Conservation (phyloP, 2,888 invertebrate genomes). For the Lasioglossum morio region DNA sequence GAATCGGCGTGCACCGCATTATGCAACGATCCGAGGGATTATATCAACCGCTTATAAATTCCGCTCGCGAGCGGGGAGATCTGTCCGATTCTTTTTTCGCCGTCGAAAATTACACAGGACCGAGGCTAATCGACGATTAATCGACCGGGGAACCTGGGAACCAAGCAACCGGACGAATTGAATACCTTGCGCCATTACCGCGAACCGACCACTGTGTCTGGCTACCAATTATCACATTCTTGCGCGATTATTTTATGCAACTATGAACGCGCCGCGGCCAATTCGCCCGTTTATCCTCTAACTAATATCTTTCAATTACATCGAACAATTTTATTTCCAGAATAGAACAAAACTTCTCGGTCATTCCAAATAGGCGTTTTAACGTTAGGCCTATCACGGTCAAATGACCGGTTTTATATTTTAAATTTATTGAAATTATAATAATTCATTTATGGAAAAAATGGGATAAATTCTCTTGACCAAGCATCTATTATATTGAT, state of each 20-base stretch:
- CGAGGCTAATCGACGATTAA: constrained; percentile 12
- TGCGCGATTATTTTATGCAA: background rate
- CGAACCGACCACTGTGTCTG: background rate
- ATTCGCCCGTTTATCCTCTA: background rate
- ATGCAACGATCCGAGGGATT: constrained; percentile 19
- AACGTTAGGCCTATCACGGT: no score
- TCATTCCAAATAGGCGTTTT: no score
- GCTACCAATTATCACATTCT: constrained; percentile 1
- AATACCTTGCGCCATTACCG: constrained; percentile 8
- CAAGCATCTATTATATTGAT: no score
- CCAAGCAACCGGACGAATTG: constrained; percentile 2
- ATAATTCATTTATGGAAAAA: no score
- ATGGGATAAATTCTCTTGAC: no score
- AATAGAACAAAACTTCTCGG: background rate
- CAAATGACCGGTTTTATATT: no score
- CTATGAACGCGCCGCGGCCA: background rate
- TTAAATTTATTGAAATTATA: no score
- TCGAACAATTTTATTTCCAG: background rate
- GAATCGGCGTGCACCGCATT: constrained; percentile 22
- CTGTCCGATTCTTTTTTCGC: background rate
- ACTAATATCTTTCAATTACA: background rate
- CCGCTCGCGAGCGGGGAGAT: background rate
- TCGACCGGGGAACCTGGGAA: background rate
- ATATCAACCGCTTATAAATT: background rate
- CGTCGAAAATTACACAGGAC: background rate